A percentile compares a stretch with the other conserved stretches of the same genome.
phyloP scores from a whole-genome alignment of 2,113 vertebrate species.

The Chloropsis cyanopogon region DNA sequence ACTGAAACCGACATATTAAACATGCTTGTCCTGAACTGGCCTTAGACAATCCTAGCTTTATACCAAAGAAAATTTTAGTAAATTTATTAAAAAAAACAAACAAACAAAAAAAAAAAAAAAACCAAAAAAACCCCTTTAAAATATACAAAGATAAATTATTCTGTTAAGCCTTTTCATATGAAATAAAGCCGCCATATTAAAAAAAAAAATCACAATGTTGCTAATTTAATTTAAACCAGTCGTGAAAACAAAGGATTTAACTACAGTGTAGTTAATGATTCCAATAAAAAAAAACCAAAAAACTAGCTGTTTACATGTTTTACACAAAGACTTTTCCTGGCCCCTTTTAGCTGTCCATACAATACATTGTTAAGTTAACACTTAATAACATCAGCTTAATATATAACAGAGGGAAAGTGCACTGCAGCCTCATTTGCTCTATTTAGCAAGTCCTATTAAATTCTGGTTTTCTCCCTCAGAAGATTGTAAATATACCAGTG shows the following conservation, averaged over 20 bases:
- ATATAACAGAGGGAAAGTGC: conserved; percentile 63
- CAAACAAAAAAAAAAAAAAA: too few relatives aligned
- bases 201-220: neutral
- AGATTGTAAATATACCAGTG: conserved; percentile 11
- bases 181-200: neutral
- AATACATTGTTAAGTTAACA: conserved; percentile 73
- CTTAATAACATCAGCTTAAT: conserved; percentile 77
- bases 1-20: neutral
- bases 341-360: conserved; percentile 48
- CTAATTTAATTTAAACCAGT: conserved; percentile 30
- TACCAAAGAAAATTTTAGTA: neutral
- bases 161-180: neutral
- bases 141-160: neutral
- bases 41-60: neutral
- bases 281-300: neutral
- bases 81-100: neutral
- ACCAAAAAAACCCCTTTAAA: neutral
- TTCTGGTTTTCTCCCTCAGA: conserved; percentile 42
- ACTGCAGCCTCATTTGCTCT: conserved; percentile 57
- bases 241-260: conserved; percentile 1
- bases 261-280: conserved; percentile 68
- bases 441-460: conserved; percentile 66
- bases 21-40: neutral
- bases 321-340: conserved; percentile 40
- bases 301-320: conserved; percentile 29